Evolutionary conservation across 2,797 vertebrate species (phyloP).

Genomic region (Pangasius krempfi): DNA sequence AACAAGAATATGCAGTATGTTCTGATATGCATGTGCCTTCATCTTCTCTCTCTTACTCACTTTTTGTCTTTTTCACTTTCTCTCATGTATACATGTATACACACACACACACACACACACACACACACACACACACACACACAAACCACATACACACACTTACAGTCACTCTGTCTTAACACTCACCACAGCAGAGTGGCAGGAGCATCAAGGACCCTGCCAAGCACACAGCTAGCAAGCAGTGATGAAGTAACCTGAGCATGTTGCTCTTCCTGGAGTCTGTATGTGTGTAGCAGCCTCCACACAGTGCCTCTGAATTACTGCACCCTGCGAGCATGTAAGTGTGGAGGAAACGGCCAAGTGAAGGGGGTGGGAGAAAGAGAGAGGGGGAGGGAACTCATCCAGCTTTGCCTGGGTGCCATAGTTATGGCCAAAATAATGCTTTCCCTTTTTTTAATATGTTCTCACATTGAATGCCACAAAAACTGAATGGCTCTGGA

Average conservation of each 20-base stretch:
- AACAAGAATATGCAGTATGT: background rate
- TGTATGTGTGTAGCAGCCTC: constrained; percentile 46
- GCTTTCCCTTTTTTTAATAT: constrained; percentile 21
- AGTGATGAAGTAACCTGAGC: constrained; percentile 54
- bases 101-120: background rate
- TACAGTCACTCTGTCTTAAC: background rate
- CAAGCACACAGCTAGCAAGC: constrained; percentile 57
- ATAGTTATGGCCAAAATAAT: constrained; percentile 48
- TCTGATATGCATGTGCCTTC: background rate
- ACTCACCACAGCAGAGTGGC: constrained; percentile 60
- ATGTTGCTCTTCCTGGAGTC: constrained; percentile 54
- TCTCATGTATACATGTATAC: background rate
- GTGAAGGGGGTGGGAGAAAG: constrained; percentile 48
- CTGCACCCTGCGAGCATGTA: constrained; percentile 38
- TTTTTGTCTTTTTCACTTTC: background rate
- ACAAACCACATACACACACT: background rate
- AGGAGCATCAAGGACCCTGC: constrained; percentile 55
- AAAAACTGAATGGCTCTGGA: constrained; percentile 23
- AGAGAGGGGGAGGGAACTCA: constrained; percentile 50
- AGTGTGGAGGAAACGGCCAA: constrained; percentile 46
- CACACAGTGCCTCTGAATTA: constrained; percentile 57
- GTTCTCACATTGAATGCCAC: background rate
- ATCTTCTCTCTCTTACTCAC: background rate
- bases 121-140: background rate
- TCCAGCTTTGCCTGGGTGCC: constrained; percentile 28